phyloP scores from a whole-genome alignment of 2,113 vertebrate species.

The Nothocercus nigrocapillus region DNA sequence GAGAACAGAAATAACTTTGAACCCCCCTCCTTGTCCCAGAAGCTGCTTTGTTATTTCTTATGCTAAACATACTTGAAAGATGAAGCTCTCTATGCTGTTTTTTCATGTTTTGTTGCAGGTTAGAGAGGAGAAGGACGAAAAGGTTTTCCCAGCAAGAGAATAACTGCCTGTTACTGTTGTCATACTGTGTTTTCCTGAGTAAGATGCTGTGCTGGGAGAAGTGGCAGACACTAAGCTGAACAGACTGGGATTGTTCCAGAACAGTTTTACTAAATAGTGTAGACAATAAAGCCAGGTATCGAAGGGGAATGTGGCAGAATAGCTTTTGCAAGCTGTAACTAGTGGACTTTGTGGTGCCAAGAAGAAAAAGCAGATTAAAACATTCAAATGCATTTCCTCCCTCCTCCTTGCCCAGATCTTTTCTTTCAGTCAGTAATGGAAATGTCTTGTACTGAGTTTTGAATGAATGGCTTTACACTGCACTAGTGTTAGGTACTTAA shows the following conservation, averaged over 20 bases:
- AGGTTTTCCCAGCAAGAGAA: background rate
- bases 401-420: constrained; percentile 16
- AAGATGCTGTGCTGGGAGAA: background rate
- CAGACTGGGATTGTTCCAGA: background rate
- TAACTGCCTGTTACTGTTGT: background rate
- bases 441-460: constrained; percentile 43
- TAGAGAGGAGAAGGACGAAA: background rate
- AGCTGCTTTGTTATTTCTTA: background rate
- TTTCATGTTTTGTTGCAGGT: background rate
- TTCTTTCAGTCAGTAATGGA: constrained; percentile 35
- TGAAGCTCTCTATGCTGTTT: background rate
- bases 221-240: background rate
- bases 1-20: background rate
- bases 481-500: constrained; percentile 32
- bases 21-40: background rate
- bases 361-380: constrained; percentile 56
- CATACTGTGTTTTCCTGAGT: background rate
- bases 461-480: constrained; percentile 46
- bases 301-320: background rate
- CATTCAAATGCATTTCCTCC: constrained; percentile 17
- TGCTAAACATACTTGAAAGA: rapidly evolving
- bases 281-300: background rate
- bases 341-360: rapidly evolving
- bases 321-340: background rate
- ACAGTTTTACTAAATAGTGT: background rate